Evolutionary conservation across 2,797 vertebrate species (phyloP), one percentile per base, ranked within the genome.

Genomic region (Brachymystax lenok): DNA sequence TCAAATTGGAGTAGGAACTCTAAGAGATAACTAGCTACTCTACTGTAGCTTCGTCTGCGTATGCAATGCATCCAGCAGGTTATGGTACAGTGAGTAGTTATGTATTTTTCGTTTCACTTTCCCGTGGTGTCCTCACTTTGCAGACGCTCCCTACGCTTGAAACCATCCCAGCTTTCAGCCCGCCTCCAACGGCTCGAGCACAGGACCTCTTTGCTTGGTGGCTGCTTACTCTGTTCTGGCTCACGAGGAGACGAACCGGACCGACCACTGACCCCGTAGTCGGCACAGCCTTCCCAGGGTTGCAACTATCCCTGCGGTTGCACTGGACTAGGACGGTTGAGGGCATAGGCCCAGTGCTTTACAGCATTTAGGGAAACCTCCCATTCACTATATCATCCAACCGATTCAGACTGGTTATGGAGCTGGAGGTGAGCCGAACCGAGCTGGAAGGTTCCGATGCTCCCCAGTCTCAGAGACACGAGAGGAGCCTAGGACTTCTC

Each of bases 401-500:
- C 63, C 30, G 30, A 68, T 30, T 68, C 24, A 68, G 66, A 33
- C 28, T 4, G 66, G 12, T 24, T 24, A 70, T 70, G 75, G 56
- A 76, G 66, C 27, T 51, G 21, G 27, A 52, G n/a, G 14, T 30
- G 19, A 28, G 56, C 35, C 24, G 13, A 50, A 24, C 19, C 16
- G 74, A 76, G 3, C 19, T 33, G 14, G 77, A 73, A 21, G 80
- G 84, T 24, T 92, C 92, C 82, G 93, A 94, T 80, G 85, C 87
- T 82, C 90, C 91, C 74, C 90, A 93, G 75, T 88, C 95, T 17
- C 93, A 94, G 88, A 92, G 96, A 6, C 95, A 96, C 81, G 96
- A 96, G 88, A 96, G 94, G 86, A 99, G 97, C 80, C 94, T 99
- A 4, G 93, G 93, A 28, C 74, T 94, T 70, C 94, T 99, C 71